phyloP scores from a whole-genome alignment of 2,113 vertebrate genomes.

The Bostrychus sinensis region DNA sequence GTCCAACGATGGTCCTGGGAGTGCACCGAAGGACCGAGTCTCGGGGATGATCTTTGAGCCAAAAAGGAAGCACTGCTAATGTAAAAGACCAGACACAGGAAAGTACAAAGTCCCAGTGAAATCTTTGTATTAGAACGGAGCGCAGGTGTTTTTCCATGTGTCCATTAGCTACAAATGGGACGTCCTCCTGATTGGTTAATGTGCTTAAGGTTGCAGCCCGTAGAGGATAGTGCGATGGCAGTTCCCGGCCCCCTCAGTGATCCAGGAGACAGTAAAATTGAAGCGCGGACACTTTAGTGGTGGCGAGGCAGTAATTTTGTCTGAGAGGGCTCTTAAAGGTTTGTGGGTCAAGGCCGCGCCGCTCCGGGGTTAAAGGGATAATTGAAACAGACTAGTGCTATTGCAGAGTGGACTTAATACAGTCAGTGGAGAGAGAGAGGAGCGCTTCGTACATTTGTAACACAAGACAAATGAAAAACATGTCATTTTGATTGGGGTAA shows the following conservation, averaged over 20 bases:
- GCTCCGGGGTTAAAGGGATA: not conserved
- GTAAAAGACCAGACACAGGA: constrained; percentile 54
- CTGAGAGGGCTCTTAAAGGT: not conserved
- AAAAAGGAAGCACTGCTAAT: constrained; percentile 61
- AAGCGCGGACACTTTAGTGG: not conserved
- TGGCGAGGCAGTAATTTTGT: not conserved
- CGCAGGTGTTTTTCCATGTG: constrained; percentile 51
- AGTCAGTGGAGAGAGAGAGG: not conserved
- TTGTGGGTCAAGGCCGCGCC: constrained; percentile 1
- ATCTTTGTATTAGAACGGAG: constrained; percentile 25
- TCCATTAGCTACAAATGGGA: constrained; percentile 43
- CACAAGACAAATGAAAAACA: not conserved
- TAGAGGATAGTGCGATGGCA: constrained; percentile 12
- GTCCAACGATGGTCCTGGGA: constrained; percentile 49
- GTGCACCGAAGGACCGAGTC: constrained; percentile 53
- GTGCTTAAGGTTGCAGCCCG: constrained; percentile 28
- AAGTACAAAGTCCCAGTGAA: constrained; percentile 42
- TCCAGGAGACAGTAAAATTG: constrained; percentile 21
- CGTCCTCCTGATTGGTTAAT: constrained; percentile 21
- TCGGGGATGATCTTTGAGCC: constrained; percentile 52
- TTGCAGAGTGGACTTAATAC: not conserved
- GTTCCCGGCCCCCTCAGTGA: not conserved
- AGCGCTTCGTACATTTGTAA: not conserved
- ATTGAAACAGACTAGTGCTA: constrained; percentile 3
- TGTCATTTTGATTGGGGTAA: not conserved